These are phyloP conservation scores for Candoia aspera DNA, from an alignment of 2,113 vertebrate species.

Conservation along the genomic window DNA sequence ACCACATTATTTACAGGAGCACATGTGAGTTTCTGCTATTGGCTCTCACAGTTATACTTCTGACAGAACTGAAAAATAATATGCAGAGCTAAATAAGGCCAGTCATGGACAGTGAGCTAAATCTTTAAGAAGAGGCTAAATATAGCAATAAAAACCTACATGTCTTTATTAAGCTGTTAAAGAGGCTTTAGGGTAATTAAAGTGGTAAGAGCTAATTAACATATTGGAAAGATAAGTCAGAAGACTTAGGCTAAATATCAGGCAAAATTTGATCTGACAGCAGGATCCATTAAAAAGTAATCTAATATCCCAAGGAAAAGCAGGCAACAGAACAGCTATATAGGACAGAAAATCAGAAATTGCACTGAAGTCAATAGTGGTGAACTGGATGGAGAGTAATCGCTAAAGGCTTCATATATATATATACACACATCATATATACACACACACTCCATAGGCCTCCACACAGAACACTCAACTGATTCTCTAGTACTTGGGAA, in stretches of 20 bases:
- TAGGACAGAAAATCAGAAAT: slow-evolving; percentile 32
- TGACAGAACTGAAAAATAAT: not conserved
- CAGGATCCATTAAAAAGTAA: not conserved
- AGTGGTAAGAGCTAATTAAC: slow-evolving; percentile 1
- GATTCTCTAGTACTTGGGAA: not conserved
- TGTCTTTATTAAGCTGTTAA: slow-evolving; percentile 23
- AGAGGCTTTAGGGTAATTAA: slow-evolving; percentile 12
- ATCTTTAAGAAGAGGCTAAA: slow-evolving; percentile 9
- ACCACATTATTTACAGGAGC: not conserved
- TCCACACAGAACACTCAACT: not conserved
- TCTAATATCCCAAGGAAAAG: slow-evolving; percentile 19
- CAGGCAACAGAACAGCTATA: not conserved
- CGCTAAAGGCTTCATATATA: not conserved
- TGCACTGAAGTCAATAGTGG: slow-evolving; percentile 8
- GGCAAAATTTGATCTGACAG: not conserved
- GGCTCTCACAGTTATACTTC: not conserved
- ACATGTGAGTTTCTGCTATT: not conserved
- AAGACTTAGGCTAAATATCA: slow-evolving; percentile 20
- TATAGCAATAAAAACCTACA: not conserved
- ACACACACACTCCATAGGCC: slow-evolving; percentile 37
- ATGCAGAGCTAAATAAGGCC: not conserved
- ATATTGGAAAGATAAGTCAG: slow-evolving; percentile 1
- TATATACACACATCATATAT: too few species aligned
- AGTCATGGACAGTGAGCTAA: slow-evolving; percentile 4
- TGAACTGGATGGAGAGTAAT: slow-evolving; percentile 2